A percentile compares a stretch with the other conserved stretches of the same genome.
phyloP scores from a whole-genome alignment of 2,888 invertebrate species.

The Odontothrips loti region DNA sequence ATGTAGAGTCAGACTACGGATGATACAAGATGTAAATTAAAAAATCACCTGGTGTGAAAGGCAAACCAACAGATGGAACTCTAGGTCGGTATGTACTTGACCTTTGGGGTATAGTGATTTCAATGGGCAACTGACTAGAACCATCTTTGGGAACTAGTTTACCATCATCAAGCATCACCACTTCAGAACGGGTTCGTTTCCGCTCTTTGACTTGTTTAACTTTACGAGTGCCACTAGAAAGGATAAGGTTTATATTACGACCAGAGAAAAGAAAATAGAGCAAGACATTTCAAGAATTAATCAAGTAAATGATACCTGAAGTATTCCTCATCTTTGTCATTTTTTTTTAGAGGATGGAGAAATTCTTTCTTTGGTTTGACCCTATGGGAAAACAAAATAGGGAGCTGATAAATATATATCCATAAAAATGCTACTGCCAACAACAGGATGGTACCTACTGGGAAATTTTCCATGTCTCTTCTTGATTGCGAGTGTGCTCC shows the following conservation, averaged over 20 bases:
- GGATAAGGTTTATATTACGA: neutral
- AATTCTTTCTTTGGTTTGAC: neutral
- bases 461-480: neutral
- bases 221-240: neutral
- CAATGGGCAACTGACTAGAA: neutral
- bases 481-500: neutral
- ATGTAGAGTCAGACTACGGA: neutral
- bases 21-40: neutral
- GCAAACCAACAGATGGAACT: conserved; percentile 17
- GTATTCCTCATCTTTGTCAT: neutral
- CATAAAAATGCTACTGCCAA: neutral
- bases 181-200: conserved; percentile 1
- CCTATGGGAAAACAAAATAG: neutral
- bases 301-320: neutral
- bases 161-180: neutral
- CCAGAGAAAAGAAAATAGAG: neutral
- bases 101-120: neutral
- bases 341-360: neutral
- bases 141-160: neutral
- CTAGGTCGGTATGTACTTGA: neutral
- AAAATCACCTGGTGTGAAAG: neutral
- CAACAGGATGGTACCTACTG: neutral
- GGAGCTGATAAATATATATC: neutral
- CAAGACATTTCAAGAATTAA: neutral
- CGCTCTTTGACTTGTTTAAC: neutral